Base-by-base conservation (phyloP, 1,140 invertebrate species). In the Megathymus violae region DNA sequence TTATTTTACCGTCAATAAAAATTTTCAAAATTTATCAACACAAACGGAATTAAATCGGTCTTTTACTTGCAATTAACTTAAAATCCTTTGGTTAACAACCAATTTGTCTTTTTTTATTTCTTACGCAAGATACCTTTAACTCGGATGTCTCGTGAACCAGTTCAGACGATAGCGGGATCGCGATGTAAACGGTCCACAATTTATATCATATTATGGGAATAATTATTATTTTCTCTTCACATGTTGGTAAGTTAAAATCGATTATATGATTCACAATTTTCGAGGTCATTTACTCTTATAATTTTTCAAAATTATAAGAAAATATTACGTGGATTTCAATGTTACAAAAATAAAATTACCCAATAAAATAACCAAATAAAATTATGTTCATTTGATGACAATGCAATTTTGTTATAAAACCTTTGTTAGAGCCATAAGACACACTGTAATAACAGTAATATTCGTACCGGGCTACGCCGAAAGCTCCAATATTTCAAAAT, bases 401-500 rank as follows among this genome's bases (percentile, higher is more conserved):
- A 43, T 43, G 38, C 14, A 43, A 44, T 43, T 13, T 56, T 43
- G 38, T 58, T 58, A 44, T 44, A 58, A 58, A 58, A 58, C 15
- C 52, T 44, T 58, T 58, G 52, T 58, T 44, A 58, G 25, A 40
- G 38, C 44, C 41, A 58, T 19, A n/a, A 51, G 19, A 43, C 38
- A 13, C 41, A 62, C 43, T 50, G n/a, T 62, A 62, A 62, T 62
- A 51, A 51, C 52, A 44, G 52, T 44, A 44, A 58, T 58, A 38
- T n/a, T 58, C 14, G 47, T 17, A 22, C 40, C 40, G 38, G 36
- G 52, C 52, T 44, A 44, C 52, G 27, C 16, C 43, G 47, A 64
- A 58, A 25, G 46, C 51, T 11, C 31, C 36, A 25, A 64, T 56
- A 65, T 71, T 64, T 27, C 67, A 67, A 67, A 71, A 69, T 62